Evolutionary conservation across 2,888 invertebrate species (phyloP).

Genomic region (Nemotelus pantherinus): DNA sequence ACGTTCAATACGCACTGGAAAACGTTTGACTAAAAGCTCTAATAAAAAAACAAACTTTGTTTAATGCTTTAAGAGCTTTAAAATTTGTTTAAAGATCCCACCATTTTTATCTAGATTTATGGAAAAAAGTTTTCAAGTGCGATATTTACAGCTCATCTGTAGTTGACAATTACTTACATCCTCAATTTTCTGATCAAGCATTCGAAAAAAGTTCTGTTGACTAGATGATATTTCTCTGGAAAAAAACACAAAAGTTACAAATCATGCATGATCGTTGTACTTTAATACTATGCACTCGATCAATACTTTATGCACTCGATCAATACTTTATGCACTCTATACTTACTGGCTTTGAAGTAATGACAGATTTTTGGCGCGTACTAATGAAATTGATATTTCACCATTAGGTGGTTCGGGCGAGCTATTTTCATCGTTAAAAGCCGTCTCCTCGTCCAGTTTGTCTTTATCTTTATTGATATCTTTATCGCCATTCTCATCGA

Average conservation of each 20-base stretch:
- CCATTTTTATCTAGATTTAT: too few relatives aligned
- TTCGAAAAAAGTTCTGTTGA: slow-evolving; percentile 91
- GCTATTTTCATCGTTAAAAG: slow-evolving; percentile 61
- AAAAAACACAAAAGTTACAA: slow-evolving; percentile 54
- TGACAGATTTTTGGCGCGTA: slow-evolving; percentile 67
- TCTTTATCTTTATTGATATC: slow-evolving; percentile 58
- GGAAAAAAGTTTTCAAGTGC: neutral
- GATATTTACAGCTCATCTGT: neutral
- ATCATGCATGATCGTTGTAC: neutral
- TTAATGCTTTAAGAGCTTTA: too few relatives aligned
- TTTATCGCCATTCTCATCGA: slow-evolving; percentile 58
- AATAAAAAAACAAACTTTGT: too few relatives aligned
- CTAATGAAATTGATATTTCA: slow-evolving; percentile 63
- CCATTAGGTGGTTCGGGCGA: slow-evolving; percentile 60
- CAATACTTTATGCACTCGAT: too few relatives aligned
- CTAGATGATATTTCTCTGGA: slow-evolving; percentile 88
- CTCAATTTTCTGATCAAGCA: slow-evolving; percentile 92
- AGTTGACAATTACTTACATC: slow-evolving; percentile 71
- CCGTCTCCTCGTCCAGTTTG: slow-evolving; percentile 62
- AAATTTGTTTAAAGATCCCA: too few relatives aligned
- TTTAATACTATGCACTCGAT: slow-evolving; percentile 10
- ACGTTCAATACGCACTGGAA: neutral
- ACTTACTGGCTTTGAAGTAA: slow-evolving; percentile 69
- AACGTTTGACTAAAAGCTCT: too few relatives aligned
- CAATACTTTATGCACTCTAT: slow-evolving; percentile 26